Evolutionary conservation across 2,797 vertebrate species (phyloP), one percentile per base, ranked within the genome.

Genomic region (Rhodeus uyekii): DNA sequence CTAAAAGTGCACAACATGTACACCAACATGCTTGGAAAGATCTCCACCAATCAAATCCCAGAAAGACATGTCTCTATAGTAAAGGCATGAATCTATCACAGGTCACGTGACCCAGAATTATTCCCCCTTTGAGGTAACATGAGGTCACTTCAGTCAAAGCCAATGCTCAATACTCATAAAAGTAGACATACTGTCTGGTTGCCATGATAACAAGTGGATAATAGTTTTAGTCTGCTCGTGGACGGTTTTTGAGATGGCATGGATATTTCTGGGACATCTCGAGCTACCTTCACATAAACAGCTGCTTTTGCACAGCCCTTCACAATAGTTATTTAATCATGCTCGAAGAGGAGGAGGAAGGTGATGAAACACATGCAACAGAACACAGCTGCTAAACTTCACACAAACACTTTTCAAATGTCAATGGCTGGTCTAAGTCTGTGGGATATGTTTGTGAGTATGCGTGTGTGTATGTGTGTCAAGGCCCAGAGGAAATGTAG

Each of bases 1-100:
- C 46, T 58, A 27, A 44, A 58, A 68, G 61, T 68, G 63, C 61
- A 68, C 63, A 82, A 76, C 81, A 82, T 68, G 63, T 76, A 76
- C 68, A 76, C 27, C 64, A 76, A 18, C 61, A 78, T 50, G 32
- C 55, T 44, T 63, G 32, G 55, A 76, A 79, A 79, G 22, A 65
- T 53, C 60, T 80, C 50, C 71, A 8, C 64, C 72, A 61, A 65
- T 53, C 38, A 83, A 69, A 19, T 18, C 29, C 71, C 63, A 58
- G 71, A 27, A 27, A 36, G 24, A 63, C 69, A 48, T 46, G 39
- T 60, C 74, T 38, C 36, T 27, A 46, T 42, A 61, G 75, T 68
- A 67, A 78, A 48, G 55, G 61, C 71, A 48, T 24, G 63, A 34
- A 67, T 67, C 38, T 36, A 12, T 68, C 61, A 58, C 48, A 64